Evolutionary conservation across 2,113 vertebrate genomes (phyloP), one percentile per base, ranked within the genome.

Genomic region (Spea multiplicata): DNA sequence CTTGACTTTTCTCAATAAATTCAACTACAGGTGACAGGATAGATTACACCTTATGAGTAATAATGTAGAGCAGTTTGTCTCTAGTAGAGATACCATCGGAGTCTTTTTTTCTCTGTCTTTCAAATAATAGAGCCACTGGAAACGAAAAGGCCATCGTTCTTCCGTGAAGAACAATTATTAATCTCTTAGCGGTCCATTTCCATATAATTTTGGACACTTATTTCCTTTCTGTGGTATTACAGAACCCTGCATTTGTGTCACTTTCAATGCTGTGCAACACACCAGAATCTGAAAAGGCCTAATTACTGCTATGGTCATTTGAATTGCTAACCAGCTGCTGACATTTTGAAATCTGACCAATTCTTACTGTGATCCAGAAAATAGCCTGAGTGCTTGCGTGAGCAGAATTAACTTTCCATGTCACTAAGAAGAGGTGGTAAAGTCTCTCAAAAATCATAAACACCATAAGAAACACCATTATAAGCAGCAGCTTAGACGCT

Each of bases 271-370:
- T 84, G 85, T 82, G 82, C 83, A 90, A 92, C 92, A 93, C 83
- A 81, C 86, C 46, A 86, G 86, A 89, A 92, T 90, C 91, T 87
- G 92, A 92, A 92, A 92, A 90, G 87, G 86, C 1, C 61, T 94
- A 94, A 95, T 94, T 93, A 93, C 88, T 81, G 80, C 83, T 53
- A 78, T 85, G 91, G 89, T 87, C 85, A 86, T 92, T 92, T 91
- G 88, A 94, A 95, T 93, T 88, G 91, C 91, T 94, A 94, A 96
- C 90, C 85, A 93, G 93, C 90, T 88, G 86, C 89, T 88, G 92
- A 94, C 93, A 92, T 93, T 94, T 93, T 89, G 88, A 90, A 90
- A 93, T 84, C 77, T 78, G 86, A 88, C 85, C 84, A 85, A 86
- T 91, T 90, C n/a, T 89, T 84, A 75, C 84, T 83, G 90, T 87